phyloP scores from a whole-genome alignment of 2,113 vertebrate genomes.

The Hassar affinis region DNA sequence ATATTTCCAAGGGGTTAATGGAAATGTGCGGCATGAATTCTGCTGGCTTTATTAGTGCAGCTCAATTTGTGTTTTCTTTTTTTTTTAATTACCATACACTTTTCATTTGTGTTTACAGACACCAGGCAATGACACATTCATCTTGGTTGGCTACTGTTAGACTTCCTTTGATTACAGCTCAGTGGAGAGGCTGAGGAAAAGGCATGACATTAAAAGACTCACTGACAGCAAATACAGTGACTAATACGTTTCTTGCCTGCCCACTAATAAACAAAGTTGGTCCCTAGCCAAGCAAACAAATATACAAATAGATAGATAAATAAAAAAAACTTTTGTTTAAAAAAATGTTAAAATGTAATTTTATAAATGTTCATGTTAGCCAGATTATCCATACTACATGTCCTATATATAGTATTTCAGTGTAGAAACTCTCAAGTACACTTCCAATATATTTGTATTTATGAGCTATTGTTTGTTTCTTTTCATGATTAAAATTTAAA shows the following conservation, averaged over 20 bases:
- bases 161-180: conserved; percentile 42
- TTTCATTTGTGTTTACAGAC: conserved; percentile 28
- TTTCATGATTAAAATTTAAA: conserved; percentile 56
- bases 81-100: conserved; percentile 43
- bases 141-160: conserved; percentile 22
- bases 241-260: background rate
- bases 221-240: conserved; percentile 8
- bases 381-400: background rate
- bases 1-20: conserved; percentile 42
- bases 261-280: background rate
- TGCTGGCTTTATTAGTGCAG: background rate
- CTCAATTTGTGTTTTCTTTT: conserved; percentile 34
- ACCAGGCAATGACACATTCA: conserved; percentile 23
- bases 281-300: background rate
- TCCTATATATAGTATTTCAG: background rate
- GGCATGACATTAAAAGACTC: background rate
- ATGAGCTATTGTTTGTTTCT: conserved; percentile 60
- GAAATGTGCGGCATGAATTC: conserved; percentile 25
- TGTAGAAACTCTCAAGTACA: conserved; percentile 6
- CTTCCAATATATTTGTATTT: conserved; percentile 38
- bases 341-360: too few relatives aligned
- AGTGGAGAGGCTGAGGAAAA: conserved; percentile 1
- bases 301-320: background rate
- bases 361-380: background rate
- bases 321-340: too few relatives aligned